Evolutionary conservation across 2,113 vertebrate species (phyloP), one percentile per base, ranked within the genome.

Genomic region (Colistium nudipinnis): DNA sequence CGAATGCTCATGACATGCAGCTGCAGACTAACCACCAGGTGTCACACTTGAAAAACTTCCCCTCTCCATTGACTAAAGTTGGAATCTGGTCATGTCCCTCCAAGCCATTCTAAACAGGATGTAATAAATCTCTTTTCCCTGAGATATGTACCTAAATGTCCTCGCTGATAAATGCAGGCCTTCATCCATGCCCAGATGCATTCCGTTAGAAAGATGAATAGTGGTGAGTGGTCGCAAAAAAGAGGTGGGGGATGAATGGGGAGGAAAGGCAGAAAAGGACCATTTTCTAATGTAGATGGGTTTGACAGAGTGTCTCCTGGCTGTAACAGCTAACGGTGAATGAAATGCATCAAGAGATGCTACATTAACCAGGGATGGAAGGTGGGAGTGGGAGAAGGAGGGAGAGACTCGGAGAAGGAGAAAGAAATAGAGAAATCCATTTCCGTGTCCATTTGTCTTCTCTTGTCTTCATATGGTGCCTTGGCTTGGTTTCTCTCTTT

Each of bases 311-410:
- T 74, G 68, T 87, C 69, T 90, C 62, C 57, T 75, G 45, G 68
- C 78, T 74, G 80, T 54, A 77, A 71, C 82, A 70, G 69, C 82
- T 83, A 85, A 86, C 63, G 69, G 83, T 90, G 82, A 90, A 87
- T 90, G 88, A 89, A 91, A 90, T 83, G 83, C 89, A 82, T 88
- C 85, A 80, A 65, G 74, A 87, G 71, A 82, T 81, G 83, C 87
- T 87, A 81, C 85, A 90, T 90, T 90, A 89, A 88, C 85, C 80
- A 33, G 51, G 25, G 64, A 73, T 0, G 7, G 48, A 30, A 47
- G 20, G 22, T 4, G 0, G 43, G 36, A 30, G 17, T 20, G 60
- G 19, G 43, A 14, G 4, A 38, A 45, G 33, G 43, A 36, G 27
- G 30, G 35, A 10, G 35, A 36, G 35, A 36, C 5, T 5, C 7